Conservation (phyloP, 1,140 invertebrate species). For the Hypsibius dujardini region DNA sequence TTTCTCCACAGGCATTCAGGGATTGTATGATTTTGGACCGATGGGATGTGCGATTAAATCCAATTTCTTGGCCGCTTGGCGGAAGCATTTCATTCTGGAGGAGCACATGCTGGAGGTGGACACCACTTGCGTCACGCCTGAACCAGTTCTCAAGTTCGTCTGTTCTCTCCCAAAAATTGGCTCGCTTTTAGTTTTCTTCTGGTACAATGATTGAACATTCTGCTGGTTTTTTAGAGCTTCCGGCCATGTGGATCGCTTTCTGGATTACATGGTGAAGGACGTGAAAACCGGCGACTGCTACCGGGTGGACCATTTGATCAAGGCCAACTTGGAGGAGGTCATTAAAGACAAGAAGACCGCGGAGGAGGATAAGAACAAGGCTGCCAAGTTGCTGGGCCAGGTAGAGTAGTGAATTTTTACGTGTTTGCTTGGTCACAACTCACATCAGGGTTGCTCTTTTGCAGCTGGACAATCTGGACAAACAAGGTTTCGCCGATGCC, state of each 20-base stretch:
- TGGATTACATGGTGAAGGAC: constrained; percentile 99
- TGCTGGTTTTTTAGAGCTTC: constrained; percentile 50
- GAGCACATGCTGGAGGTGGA: constrained; percentile 98
- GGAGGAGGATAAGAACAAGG: constrained; percentile 42
- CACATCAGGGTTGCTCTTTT: constrained; percentile 22
- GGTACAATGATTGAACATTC: constrained; percentile 14
- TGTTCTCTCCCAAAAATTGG: constrained; percentile 10
- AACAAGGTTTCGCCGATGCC: constrained; percentile 66
- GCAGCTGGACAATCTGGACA: constrained; percentile 62
- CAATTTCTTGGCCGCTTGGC: constrained; percentile 81
- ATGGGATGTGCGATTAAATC: constrained; percentile 97
- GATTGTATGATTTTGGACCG: constrained; percentile 93
- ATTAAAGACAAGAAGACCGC: constrained; percentile 61
- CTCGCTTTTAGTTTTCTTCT: constrained; percentile 20
- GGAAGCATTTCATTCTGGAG: constrained; percentile 86
- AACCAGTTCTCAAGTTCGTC: constrained; percentile 68
- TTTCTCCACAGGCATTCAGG: constrained; percentile 39
- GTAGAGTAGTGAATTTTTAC: constrained; percentile 19
- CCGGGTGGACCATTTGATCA: constrained; percentile 92
- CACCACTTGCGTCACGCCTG: constrained; percentile 88
- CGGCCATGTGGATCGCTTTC: constrained; percentile 95
- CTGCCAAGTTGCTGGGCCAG: no score
- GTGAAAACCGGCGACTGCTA: constrained; percentile 86
- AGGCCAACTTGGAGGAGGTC: constrained; percentile 75
- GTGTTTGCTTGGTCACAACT: constrained; percentile 12